A percentile compares a stretch with the other conserved stretches of the same genome.
Conservation (phyloP, 2,797 vertebrate genomes). For the Alcedo atthis region DNA sequence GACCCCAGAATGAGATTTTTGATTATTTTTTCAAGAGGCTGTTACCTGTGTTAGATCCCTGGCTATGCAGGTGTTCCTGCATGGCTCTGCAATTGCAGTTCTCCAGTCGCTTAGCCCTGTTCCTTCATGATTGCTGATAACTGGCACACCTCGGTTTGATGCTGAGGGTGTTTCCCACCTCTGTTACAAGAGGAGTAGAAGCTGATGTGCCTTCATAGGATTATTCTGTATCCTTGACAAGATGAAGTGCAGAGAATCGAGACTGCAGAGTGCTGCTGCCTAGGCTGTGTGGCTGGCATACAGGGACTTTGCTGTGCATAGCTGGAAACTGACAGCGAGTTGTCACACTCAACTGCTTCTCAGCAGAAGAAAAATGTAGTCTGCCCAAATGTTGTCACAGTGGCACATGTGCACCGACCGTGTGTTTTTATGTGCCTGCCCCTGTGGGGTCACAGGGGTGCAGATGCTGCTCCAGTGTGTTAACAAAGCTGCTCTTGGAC, state of each 20-base stretch:
- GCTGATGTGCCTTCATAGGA: neutral
- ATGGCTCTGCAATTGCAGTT: neutral
- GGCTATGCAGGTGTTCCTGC: neutral
- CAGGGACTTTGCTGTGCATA: neutral
- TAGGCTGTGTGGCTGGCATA: neutral
- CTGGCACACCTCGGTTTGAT: neutral
- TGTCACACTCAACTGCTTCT: neutral
- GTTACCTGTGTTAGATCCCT: neutral
- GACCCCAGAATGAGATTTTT: neutral
- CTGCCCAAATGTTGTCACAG: neutral
- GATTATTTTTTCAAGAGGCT: neutral
- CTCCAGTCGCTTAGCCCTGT: neutral
- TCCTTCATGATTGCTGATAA: neutral
- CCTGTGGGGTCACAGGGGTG: neutral
- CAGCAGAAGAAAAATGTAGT: neutral
- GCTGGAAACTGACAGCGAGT: neutral
- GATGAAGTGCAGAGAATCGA: neutral
- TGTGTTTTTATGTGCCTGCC: neutral
- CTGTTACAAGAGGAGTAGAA: neutral
- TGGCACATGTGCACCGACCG: neutral
- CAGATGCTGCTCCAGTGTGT: neutral
- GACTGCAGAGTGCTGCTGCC: accelerated
- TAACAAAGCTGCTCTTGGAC: conserved; percentile 23
- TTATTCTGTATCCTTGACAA: neutral
- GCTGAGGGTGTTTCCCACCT: neutral